These are phyloP conservation scores for Dromococcyx pavoninus DNA, from an alignment of 2,797 vertebrate species.

Conservation along the genomic window DNA sequence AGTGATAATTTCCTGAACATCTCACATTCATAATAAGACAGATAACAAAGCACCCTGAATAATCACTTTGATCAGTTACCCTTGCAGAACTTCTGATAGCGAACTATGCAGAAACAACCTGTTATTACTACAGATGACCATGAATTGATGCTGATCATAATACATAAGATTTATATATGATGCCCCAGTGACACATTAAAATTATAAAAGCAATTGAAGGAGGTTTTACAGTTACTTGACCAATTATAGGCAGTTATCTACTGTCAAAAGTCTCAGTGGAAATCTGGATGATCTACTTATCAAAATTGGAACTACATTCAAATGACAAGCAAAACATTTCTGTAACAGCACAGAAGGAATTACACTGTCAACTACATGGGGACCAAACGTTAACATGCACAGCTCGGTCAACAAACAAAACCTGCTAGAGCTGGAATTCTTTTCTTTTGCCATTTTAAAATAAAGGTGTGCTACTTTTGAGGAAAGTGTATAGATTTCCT, in stretches of 20 bases:
- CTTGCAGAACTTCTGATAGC: not conserved
- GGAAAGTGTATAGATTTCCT: not conserved
- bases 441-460: not conserved
- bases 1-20: not conserved
- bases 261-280: not conserved
- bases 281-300: not conserved
- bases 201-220: not conserved
- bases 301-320: not conserved
- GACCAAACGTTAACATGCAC: not conserved
- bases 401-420: not conserved
- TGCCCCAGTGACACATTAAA: not conserved
- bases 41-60: not conserved
- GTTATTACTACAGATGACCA: not conserved
- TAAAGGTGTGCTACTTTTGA: not conserved
- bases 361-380: not conserved
- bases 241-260: not conserved
- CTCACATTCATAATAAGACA: not conserved
- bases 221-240: not conserved
- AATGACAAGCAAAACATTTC: not conserved
- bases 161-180: fast-evolving
- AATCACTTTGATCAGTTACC: not conserved
- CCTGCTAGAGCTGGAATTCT: not conserved
- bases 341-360: not conserved
- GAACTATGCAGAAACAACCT: not conserved
- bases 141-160: not conserved